Percentiles rank a stretch among this genome's conserved stretches.
Conservation (phyloP, 1,140 invertebrate genomes). For the Drosophila albomicans region DNA sequence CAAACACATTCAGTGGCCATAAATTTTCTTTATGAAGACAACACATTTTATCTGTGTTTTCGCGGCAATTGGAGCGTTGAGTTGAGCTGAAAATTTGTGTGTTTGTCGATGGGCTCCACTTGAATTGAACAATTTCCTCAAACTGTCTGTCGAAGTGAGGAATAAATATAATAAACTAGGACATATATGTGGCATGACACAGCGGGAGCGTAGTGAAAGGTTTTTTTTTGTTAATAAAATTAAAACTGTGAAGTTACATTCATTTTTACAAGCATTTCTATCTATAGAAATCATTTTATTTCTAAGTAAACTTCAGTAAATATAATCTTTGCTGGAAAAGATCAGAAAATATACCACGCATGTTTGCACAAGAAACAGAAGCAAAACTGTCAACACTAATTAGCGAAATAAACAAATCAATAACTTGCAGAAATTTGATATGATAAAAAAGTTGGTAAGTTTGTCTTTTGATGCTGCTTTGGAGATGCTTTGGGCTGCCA, state of each 20-base stretch:
- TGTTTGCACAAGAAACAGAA: constrained; percentile 47
- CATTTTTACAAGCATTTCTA: too few species aligned
- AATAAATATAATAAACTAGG: constrained; percentile 7
- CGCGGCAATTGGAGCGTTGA: constrained; percentile 33
- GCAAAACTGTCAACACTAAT: constrained; percentile 62
- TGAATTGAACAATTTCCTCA: constrained; percentile 39
- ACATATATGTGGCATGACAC: constrained; percentile 27
- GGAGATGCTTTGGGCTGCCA: constrained; percentile 9
- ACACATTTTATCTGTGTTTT: constrained; percentile 18
- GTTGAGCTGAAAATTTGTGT: constrained; percentile 17
- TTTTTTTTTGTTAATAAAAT: constrained; percentile 20
- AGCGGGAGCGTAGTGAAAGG: constrained; percentile 44
- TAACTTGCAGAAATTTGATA: constrained; percentile 69
- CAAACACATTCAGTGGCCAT: constrained; percentile 7
- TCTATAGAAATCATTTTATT: too few species aligned
- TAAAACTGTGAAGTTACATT: not conserved
- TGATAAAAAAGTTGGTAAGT: constrained; percentile 16
- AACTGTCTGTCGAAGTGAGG: not conserved
- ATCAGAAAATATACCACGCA: too few species aligned
- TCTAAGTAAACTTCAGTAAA: too few species aligned
- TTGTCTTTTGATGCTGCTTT: not conserved
- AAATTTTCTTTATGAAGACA: constrained; percentile 43
- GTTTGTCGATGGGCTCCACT: constrained; percentile 40
- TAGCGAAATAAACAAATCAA: constrained; percentile 56
- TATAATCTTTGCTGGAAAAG: too few species aligned